phyloP scores from a whole-genome alignment of 2,113 vertebrate genomes.

The Gallinago jamesoni region DNA sequence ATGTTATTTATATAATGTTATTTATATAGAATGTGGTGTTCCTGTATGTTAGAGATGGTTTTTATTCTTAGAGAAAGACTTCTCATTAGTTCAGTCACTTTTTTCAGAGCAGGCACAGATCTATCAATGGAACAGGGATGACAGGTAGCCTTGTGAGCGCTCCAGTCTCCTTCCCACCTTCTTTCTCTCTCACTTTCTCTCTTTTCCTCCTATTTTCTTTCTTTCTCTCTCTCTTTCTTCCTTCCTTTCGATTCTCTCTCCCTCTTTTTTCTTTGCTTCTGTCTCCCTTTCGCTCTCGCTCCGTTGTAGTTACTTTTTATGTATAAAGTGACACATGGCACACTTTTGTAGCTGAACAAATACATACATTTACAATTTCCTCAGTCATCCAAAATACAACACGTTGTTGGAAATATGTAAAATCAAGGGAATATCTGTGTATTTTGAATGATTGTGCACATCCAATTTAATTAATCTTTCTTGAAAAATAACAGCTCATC shows the following conservation, averaged over 20 bases:
- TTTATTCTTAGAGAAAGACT: background rate
- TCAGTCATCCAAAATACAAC: background rate
- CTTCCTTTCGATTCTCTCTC: background rate
- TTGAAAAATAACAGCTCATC: background rate
- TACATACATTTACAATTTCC: background rate
- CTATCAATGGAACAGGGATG: background rate
- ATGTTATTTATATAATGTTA: background rate
- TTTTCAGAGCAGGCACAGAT: background rate
- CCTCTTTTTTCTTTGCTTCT: too few relatives aligned
- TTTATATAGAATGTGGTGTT: background rate
- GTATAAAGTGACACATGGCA: background rate
- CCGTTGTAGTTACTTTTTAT: background rate
- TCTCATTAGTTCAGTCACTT: background rate
- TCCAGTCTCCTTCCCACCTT: background rate
- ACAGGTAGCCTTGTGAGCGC: background rate
- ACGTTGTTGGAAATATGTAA: background rate
- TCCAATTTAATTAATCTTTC: constrained; percentile 5
- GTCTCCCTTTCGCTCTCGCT: background rate
- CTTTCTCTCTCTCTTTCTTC: too few relatives aligned
- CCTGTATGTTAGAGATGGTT: background rate
- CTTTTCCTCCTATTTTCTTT: too few relatives aligned
- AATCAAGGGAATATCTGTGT: background rate
- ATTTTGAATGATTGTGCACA: background rate
- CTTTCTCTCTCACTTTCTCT: too few relatives aligned
- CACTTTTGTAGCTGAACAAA: background rate